Conservation (phyloP, 2,113 vertebrate species). For the Kryptolebias marmoratus region DNA sequence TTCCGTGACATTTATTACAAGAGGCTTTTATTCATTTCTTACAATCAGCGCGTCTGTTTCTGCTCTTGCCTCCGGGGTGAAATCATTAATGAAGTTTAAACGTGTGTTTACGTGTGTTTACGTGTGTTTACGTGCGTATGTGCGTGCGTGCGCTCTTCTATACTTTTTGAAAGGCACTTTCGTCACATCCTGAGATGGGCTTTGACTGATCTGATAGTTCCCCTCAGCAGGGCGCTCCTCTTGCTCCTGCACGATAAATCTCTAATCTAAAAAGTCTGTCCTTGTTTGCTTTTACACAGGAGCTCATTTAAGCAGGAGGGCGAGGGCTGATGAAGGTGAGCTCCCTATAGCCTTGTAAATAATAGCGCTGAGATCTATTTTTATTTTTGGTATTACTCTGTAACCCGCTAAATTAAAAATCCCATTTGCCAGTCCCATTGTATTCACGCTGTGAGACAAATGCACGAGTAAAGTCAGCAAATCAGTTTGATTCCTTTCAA, state of each 20-base stretch:
- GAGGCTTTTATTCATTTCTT: slow-evolving; percentile 51
- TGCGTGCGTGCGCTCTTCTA: background rate
- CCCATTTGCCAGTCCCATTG: slow-evolving; percentile 26
- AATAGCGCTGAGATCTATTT: slow-evolving; percentile 19
- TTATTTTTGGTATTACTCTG: slow-evolving; percentile 34
- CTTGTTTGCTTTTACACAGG: slow-evolving; percentile 54
- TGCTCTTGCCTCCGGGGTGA: slow-evolving; percentile 23
- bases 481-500: slow-evolving; percentile 64
- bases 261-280: slow-evolving; percentile 16
- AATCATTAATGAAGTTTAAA: slow-evolving; percentile 35
- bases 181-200: slow-evolving; percentile 43
- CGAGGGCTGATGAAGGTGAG: slow-evolving; percentile 48
- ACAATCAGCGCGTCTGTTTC: slow-evolving; percentile 35
- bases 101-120: slow-evolving; percentile 11
- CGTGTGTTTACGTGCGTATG: background rate
- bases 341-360: slow-evolving; percentile 43
- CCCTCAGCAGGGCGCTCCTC: slow-evolving; percentile 37
- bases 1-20: slow-evolving; percentile 47
- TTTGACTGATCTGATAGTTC: slow-evolving; percentile 38
- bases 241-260: slow-evolving; percentile 43
- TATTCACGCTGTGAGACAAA: slow-evolving; percentile 64
- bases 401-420: slow-evolving; percentile 42
- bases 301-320: slow-evolving; percentile 39
- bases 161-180: slow-evolving; percentile 12
- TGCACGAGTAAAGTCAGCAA: slow-evolving; percentile 61